Conservation (phyloP, 2,797 vertebrate genomes). For the Dendrocincla fuliginosa region DNA sequence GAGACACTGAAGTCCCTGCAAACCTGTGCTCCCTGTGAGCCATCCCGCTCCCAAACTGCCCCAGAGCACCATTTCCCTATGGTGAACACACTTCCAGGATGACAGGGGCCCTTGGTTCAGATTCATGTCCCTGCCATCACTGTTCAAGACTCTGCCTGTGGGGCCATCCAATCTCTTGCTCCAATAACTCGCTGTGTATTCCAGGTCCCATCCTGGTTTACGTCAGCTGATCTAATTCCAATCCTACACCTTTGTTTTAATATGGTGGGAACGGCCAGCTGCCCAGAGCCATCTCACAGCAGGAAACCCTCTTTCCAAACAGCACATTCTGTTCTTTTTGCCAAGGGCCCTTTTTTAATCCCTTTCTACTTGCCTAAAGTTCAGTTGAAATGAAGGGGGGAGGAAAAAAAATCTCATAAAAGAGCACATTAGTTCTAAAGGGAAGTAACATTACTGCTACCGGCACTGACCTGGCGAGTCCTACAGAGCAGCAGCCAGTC, state of each 20-base stretch:
- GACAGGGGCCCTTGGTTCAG: not conserved
- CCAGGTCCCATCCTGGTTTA: not conserved
- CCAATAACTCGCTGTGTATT: not conserved
- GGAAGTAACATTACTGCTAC: conserved; percentile 52
- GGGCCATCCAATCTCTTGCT: not conserved
- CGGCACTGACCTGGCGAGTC: conserved; percentile 13
- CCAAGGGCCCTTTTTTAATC: conserved; percentile 25
- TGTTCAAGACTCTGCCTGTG: not conserved
- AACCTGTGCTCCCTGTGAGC: not conserved
- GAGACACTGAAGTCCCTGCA: not conserved
- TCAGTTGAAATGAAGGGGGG: conserved; percentile 32
- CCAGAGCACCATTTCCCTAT: not conserved
- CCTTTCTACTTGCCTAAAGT: conserved; percentile 41
- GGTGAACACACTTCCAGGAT: not conserved
- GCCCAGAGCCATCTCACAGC: conserved; percentile 32
- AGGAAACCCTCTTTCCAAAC: conserved; percentile 7
- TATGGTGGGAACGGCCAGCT: not conserved
- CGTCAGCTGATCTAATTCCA: not conserved
- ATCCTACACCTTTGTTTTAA: conserved; percentile 22
- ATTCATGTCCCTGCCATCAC: not conserved
- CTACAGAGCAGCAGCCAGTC: not conserved
- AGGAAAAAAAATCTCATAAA: conserved; percentile 33
- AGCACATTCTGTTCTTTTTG: conserved; percentile 22
- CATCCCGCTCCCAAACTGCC: not conserved
- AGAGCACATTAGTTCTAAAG: conserved; percentile 52